phyloP scores from a whole-genome alignment of 2,797 vertebrate genomes.

The Decapterus maruadsi region DNA sequence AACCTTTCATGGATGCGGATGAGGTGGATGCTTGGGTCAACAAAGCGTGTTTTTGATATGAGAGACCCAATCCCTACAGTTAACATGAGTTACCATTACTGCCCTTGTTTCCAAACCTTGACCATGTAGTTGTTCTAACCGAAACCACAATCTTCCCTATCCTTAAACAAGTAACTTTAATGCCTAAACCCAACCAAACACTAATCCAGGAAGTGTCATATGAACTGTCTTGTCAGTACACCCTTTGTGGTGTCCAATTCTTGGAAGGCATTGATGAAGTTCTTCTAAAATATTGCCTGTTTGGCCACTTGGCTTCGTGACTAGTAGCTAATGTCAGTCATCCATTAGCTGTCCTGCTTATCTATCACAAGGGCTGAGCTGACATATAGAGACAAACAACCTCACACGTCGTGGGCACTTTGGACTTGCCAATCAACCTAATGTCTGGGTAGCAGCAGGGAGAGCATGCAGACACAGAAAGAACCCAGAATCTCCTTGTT shows the following conservation, averaged over 20 bases:
- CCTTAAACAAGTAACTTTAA: not conserved
- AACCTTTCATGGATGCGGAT: not conserved
- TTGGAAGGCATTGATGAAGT: not conserved
- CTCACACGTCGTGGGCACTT: no score
- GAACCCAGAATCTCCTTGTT: no score
- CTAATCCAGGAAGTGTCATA: not conserved
- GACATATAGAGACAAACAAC: no score
- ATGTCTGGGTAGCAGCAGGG: no score
- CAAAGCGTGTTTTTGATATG: constrained; percentile 17
- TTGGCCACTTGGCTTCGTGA: not conserved
- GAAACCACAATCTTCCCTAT: no score
- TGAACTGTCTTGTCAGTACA: not conserved
- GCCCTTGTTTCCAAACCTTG: not conserved
- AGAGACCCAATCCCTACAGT: not conserved
- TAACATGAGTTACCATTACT: not conserved
- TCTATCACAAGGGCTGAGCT: no score
- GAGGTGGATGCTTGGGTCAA: constrained; percentile 7
- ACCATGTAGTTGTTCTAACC: no score
- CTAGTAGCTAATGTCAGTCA: not conserved
- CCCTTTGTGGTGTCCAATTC: not conserved
- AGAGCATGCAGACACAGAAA: no score
- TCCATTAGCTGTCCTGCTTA: no score
- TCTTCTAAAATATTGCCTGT: not conserved
- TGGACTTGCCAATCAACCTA: no score
- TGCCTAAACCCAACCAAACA: not conserved